Conservation (phyloP, 2,113 vertebrate genomes). For the Recurvirostra avosetta region DNA sequence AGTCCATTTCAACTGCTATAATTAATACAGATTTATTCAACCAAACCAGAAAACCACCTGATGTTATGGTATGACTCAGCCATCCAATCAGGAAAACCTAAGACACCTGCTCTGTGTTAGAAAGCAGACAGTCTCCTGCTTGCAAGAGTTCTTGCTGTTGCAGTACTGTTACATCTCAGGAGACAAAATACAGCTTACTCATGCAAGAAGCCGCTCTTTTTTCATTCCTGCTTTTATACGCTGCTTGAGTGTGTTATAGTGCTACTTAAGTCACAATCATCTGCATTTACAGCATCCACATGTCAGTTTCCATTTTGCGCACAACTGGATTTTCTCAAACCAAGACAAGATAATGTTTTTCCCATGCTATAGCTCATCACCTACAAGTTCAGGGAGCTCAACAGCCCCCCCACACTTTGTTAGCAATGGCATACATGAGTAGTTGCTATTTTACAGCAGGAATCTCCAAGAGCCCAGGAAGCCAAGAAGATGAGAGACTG, state of each 20-base stretch:
- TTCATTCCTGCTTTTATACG: background rate
- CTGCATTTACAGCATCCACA: background rate
- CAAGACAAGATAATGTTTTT: background rate
- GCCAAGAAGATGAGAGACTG: background rate
- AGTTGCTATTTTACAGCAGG: background rate
- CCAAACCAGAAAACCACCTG: background rate
- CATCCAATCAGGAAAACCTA: constrained; percentile 4
- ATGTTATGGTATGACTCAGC: constrained; percentile 25
- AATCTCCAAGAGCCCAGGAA: background rate
- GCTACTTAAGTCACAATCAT: background rate
- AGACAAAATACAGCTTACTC: constrained; percentile 5
- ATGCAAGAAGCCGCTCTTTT: background rate
- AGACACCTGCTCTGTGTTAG: background rate
- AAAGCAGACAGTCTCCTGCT: background rate
- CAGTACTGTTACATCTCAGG: background rate
- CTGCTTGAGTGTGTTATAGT: background rate
- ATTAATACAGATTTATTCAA: constrained; percentile 21
- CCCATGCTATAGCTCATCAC: background rate
- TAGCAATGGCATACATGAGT: background rate
- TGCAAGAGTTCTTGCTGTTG: background rate
- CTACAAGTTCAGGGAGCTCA: background rate
- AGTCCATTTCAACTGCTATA: background rate
- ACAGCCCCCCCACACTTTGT: background rate
- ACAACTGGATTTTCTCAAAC: background rate
- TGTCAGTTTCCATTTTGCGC: background rate